Evolutionary conservation across 2,113 vertebrate species (phyloP).

Genomic region (Collichthys lucidus): DNA sequence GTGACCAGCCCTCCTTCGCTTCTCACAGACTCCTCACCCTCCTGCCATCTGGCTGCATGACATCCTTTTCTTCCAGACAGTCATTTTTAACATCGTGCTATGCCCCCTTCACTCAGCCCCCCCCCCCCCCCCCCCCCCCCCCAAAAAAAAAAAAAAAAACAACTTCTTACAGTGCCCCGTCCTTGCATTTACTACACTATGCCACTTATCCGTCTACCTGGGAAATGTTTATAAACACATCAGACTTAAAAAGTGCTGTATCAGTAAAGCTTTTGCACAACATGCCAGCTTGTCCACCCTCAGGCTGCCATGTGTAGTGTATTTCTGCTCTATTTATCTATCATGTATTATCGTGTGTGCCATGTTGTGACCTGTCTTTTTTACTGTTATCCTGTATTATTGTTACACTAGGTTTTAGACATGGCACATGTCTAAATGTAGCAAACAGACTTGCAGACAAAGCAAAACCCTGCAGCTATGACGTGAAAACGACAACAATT

Average conservation of each 20-base stretch:
- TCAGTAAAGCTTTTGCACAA: conserved; percentile 4
- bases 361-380: background rate
- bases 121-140: too few species aligned
- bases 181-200: background rate
- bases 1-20: background rate
- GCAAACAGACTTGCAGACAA: too few species aligned
- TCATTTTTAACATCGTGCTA: background rate
- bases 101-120: conserved; percentile 1
- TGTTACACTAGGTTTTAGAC: background rate
- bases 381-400: background rate
- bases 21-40: background rate
- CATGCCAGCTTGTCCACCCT: background rate
- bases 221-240: background rate
- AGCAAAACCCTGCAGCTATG: background rate
- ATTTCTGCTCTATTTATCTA: background rate
- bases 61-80: background rate
- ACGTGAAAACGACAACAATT: background rate
- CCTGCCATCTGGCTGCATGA: background rate
- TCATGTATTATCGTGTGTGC: background rate
- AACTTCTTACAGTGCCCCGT: background rate
- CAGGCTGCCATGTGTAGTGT: background rate
- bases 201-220: background rate
- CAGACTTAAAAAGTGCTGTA: background rate
- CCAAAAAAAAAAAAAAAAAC: too few species aligned
- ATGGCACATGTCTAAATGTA: background rate